Conservation (phyloP, 2,797 vertebrate species). For the Antrozous pallidus region DNA sequence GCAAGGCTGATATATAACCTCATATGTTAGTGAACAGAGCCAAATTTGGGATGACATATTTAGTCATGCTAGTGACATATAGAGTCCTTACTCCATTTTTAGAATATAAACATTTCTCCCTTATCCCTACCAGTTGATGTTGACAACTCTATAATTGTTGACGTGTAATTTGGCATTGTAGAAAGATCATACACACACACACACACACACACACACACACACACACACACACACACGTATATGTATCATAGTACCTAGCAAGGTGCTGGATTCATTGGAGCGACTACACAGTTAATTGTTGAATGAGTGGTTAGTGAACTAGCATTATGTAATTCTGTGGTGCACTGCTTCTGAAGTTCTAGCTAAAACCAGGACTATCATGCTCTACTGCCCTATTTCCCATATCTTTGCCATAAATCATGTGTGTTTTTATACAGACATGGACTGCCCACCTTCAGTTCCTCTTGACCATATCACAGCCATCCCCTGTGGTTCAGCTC, state of each 20-base stretch:
- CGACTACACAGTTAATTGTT: not conserved
- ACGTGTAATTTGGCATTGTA: not conserved
- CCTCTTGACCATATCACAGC: not conserved
- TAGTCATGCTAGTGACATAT: too few relatives aligned
- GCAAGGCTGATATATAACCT: not conserved
- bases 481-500: not conserved
- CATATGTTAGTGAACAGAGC: not conserved
- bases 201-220: too few relatives aligned
- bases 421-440: not conserved
- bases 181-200: not conserved
- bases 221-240: not conserved
- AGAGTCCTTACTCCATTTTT: not conserved
- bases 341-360: not conserved
- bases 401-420: not conserved
- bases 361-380: not conserved
- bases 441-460: not conserved
- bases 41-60: not conserved
- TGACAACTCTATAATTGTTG: not conserved
- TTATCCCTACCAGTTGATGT: not conserved
- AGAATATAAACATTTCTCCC: not conserved
- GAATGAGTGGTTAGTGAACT: not conserved
- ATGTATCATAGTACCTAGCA: not conserved
- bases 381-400: not conserved
- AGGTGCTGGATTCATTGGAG: not conserved
- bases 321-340: not conserved